Percentiles rank a stretch among this genome's conserved stretches.
These are phyloP conservation scores for Pica pica DNA, from an alignment of 2,113 vertebrate species.

Conservation along the genomic window DNA sequence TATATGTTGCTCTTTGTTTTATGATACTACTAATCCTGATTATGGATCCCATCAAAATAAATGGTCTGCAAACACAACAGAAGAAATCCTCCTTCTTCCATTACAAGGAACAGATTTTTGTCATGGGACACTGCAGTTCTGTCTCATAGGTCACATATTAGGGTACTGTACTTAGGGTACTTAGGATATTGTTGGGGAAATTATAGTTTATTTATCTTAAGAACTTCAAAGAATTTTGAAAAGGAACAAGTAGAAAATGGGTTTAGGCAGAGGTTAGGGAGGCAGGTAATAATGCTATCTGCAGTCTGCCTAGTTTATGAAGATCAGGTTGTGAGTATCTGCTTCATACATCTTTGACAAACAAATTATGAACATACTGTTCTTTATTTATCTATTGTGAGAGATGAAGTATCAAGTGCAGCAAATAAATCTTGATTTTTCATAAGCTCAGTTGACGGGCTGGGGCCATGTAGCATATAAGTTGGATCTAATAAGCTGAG, in stretches of 20 bases:
- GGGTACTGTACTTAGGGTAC: neutral
- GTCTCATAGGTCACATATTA: neutral
- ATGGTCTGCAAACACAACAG: neutral
- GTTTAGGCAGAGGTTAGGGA: neutral
- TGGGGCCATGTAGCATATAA: conserved; percentile 35
- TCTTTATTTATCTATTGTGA: conserved; percentile 65
- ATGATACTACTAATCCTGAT: neutral
- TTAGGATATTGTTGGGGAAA: neutral
- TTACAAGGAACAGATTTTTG: neutral
- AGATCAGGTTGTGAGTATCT: conserved; percentile 59
- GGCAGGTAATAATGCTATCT: conserved; percentile 29
- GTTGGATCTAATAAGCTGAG: conserved; percentile 55
- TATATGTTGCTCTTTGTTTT: neutral
- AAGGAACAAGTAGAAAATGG: neutral
- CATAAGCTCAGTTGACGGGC: conserved; percentile 44
- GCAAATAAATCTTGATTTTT: conserved; percentile 75
- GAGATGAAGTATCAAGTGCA: conserved; percentile 53
- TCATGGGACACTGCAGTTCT: neutral
- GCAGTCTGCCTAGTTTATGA: conserved; percentile 40
- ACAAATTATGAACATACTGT: conserved; percentile 72
- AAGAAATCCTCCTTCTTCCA: neutral
- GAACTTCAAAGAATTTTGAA: neutral
- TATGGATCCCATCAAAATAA: neutral
- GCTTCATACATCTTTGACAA: conserved; percentile 72
- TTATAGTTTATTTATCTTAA: neutral